These are phyloP conservation scores for Encarsia formosa DNA, from an alignment of 2,888 invertebrate genomes.

Conservation along the genomic window DNA sequence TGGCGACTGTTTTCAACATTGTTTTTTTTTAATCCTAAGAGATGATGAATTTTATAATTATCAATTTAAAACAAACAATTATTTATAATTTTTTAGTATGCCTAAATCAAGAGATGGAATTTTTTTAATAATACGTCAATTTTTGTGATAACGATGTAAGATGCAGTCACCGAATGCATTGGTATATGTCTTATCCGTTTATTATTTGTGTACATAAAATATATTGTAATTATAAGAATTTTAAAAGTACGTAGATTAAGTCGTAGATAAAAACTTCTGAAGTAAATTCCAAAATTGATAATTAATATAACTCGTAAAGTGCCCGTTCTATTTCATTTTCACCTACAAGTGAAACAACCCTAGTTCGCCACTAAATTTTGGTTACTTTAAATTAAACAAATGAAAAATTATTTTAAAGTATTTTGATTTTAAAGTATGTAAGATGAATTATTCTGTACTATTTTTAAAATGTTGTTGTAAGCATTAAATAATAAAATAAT, in stretches of 20 bases:
- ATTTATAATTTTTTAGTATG: no score
- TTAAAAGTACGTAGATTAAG: neutral
- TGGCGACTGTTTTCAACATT: constrained; percentile 21
- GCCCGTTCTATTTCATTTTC: no score
- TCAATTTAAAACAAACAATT: no score
- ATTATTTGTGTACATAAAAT: constrained; percentile 12
- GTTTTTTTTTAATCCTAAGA: no score
- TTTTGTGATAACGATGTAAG: no score
- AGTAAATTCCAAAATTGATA: no score
- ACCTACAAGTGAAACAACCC: no score
- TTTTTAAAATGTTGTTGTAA: constrained; percentile 30
- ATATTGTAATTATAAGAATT: neutral
- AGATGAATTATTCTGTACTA: constrained; percentile 39
- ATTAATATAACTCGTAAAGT: no score
- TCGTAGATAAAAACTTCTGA: neutral
- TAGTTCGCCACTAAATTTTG: constrained; percentile 24
- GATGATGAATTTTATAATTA: no score
- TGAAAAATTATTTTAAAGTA: constrained; percentile 33
- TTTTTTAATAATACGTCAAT: no score
- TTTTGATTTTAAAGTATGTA: constrained; percentile 48
- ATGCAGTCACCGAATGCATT: no score
- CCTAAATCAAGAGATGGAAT: no score
- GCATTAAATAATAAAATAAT: constrained; percentile 32
- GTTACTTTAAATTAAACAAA: constrained; percentile 28
- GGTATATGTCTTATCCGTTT: constrained; percentile 20